phyloP scores from a whole-genome alignment of 2,113 vertebrate genomes.

The Henicopernis longicauda region DNA sequence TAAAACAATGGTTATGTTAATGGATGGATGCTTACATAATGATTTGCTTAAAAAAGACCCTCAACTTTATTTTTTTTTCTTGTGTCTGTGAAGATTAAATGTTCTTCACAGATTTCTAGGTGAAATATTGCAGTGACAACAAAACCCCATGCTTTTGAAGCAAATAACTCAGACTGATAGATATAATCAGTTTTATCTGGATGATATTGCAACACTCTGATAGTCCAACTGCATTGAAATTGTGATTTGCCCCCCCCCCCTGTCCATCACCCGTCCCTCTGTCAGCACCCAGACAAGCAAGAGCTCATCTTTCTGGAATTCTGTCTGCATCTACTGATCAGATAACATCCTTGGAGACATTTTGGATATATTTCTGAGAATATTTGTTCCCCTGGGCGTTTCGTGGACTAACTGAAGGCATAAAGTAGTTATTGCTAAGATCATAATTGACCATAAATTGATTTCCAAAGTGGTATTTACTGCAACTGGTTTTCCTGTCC shows the following conservation, averaged over 20 bases:
- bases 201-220: neutral
- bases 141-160: neutral
- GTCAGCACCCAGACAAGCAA: neutral
- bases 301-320: neutral
- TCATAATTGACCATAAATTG: constrained; percentile 27
- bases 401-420: neutral
- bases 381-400: neutral
- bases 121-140: neutral
- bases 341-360: neutral
- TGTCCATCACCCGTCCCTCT: fast-evolving
- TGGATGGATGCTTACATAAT: neutral
- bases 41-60: neutral
- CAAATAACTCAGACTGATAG: neutral
- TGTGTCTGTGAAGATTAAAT: neutral
- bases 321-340: neutral
- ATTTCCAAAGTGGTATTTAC: constrained; percentile 39
- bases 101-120: neutral
- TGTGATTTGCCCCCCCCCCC: neutral
- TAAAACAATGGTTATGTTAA: neutral
- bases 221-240: neutral
- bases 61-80: neutral
- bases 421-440: neutral
- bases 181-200: neutral
- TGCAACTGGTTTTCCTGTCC: constrained; percentile 9
- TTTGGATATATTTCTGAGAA: constrained; percentile 9